Evolutionary conservation across 37 sponge, comb jelly and placozoan species (phyloP), one percentile per base, ranked within the genome.

Genomic region (Halichondria panicea): DNA sequence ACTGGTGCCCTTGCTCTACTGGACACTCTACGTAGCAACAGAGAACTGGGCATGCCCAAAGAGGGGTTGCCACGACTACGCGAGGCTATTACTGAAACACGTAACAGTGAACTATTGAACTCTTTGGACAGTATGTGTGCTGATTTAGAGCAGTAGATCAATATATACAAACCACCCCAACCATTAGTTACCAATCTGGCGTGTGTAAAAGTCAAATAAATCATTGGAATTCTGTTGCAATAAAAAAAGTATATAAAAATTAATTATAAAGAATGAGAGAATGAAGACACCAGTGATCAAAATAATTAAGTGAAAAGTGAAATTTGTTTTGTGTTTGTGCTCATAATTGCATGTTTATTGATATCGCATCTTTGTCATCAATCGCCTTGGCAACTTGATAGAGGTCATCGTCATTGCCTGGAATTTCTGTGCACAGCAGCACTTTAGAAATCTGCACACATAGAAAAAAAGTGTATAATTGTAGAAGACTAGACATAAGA

Each of bases 401-500:
- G n/a, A 84, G 70, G 15, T 69, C 77, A 43, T 84, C 84, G 62
- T 84, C 77, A 22, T 66, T 63, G 35, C 84, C 84, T 19, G 77
- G 77, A 27, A 84, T 38, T 11, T 30, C 30, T 4, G 69, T 59
- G 64, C 70, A 57, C 32, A 84, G 77, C 32, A 84, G 71, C 19
- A 84, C 55, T 41, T 84, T 84, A 30, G 60, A 70, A 3, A 81
- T 65, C 82, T 81, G 67, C 13, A 28, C 1, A 1, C 2, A 70
- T 21, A 70, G 13, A 48, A 11, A 48, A 48, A 48, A 15, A 48
- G 52, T 15, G 15, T n/a, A n/a, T n/a, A n/a, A n/a, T n/a, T n/a
- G n/a, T n/a, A n/a, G n/a, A n/a, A n/a, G n/a, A n/a, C n/a, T n/a
- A n/a, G n/a, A n/a, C n/a, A n/a, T n/a, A n/a, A n/a, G n/a, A n/a